A percentile compares a stretch with the other conserved stretches of the same genome.
phyloP scores from a whole-genome alignment of 2,888 invertebrate species.

The Ochlodes sylvanus region DNA sequence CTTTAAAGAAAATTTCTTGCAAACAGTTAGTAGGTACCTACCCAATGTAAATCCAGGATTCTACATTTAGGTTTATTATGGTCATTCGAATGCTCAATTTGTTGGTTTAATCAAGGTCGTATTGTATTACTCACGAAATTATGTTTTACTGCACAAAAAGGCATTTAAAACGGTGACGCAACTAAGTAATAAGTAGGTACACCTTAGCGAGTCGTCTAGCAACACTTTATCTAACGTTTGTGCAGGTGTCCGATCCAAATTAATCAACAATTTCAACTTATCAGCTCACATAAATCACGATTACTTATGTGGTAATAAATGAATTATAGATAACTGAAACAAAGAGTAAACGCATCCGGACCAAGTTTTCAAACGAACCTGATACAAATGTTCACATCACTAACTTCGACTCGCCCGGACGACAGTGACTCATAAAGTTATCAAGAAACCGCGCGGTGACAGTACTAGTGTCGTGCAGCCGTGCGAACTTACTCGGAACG shows the following conservation, averaged over 20 bases:
- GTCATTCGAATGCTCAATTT: no score
- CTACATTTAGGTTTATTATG: no score
- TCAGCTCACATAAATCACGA: conserved; percentile 12
- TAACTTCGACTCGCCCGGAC: background rate
- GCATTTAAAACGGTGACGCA: background rate
- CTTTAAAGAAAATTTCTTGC: no score
- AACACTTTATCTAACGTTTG: conserved; percentile 26
- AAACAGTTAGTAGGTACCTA: no score
- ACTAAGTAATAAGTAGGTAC: background rate
- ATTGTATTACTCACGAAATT: no score
- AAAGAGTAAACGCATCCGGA: background rate
- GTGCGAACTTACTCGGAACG: conserved; percentile 70
- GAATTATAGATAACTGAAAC: background rate
- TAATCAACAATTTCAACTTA: conserved; percentile 10
- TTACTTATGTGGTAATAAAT: background rate
- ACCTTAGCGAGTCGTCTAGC: conserved; percentile 9
- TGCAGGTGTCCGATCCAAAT: conserved; percentile 29
- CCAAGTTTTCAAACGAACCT: background rate
- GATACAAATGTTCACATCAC: background rate
- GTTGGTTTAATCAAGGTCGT: no score
- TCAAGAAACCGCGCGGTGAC: conserved; percentile 13
- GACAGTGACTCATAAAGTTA: background rate
- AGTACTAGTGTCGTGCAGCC: conserved; percentile 44
- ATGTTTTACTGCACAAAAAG: no score
- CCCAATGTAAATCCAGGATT: no score